Percentiles rank a stretch among this genome's conserved stretches.
Evolutionary conservation across 2,797 vertebrate species (phyloP).

Genomic region (Synaphobranchus kaupii): DNA sequence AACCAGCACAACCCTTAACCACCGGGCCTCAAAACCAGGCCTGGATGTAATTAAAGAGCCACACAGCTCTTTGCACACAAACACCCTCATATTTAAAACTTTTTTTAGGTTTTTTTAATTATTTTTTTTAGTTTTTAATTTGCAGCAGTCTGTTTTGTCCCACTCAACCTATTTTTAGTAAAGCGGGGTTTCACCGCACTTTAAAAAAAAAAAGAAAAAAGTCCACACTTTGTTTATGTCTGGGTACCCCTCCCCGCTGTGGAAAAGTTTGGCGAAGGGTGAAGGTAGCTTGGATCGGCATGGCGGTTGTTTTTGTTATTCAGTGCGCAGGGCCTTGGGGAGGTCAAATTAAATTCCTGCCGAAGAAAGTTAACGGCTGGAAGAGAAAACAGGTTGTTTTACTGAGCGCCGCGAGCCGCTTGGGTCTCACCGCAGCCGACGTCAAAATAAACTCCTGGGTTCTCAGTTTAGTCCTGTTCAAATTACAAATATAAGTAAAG

Average conservation of each 20-base stretch:
- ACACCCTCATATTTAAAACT: background rate
- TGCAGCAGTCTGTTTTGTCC: background rate
- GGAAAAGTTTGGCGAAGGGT: slow-evolving; percentile 12
- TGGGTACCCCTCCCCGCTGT: background rate
- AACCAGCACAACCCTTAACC: background rate
- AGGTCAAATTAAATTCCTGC: slow-evolving; percentile 21
- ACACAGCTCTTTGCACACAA: background rate
- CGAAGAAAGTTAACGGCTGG: background rate
- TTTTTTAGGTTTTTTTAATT: background rate
- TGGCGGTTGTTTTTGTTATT: slow-evolving; percentile 12
- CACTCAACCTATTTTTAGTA: slow-evolving; percentile 3
- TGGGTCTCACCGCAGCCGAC: background rate
- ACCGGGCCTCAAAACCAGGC: background rate
- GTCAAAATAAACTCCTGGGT: background rate
- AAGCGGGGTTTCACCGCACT: background rate
- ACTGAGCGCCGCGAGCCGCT: background rate
- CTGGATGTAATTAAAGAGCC: background rate
- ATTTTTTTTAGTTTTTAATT: background rate
- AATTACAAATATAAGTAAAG: background rate
- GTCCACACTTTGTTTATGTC: background rate
- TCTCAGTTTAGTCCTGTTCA: background rate
- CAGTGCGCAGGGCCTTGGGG: background rate
- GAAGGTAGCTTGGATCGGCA: background rate
- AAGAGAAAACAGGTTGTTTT: background rate
- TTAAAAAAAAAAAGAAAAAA: background rate